These are phyloP conservation scores for Saguinus oedipus DNA, from an alignment of 2,797 vertebrate genomes.

Conservation along the genomic window DNA sequence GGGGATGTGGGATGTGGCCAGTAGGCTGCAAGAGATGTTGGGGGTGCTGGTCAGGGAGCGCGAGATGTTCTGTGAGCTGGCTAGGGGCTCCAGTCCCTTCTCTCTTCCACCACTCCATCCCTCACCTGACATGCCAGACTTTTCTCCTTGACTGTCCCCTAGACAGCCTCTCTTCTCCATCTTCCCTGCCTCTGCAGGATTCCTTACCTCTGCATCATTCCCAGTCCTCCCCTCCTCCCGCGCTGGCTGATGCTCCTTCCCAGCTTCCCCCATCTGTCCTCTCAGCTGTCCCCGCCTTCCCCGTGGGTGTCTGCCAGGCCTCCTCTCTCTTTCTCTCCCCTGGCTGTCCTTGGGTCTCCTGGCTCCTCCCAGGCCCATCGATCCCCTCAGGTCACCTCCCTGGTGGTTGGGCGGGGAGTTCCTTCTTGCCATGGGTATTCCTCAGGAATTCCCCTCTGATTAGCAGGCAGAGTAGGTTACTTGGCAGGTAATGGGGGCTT, in stretches of 20 bases:
- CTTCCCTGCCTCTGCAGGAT: conserved; percentile 60
- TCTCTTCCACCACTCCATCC: conserved; percentile 32
- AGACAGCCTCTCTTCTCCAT: conserved; percentile 62
- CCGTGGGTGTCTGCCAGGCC: conserved; percentile 61
- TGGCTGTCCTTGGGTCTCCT: conserved; percentile 29
- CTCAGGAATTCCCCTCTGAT: conserved; percentile 71
- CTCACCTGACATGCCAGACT: conserved; percentile 66
- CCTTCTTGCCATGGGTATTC: conserved; percentile 59
- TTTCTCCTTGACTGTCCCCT: conserved; percentile 78
- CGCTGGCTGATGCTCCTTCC: conserved; percentile 34
- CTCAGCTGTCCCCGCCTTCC: conserved; percentile 55
- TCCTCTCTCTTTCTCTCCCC: not conserved
- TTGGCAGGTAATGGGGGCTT: conserved; percentile 52
- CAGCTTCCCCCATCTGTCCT: conserved; percentile 68
- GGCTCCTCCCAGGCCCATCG: not conserved
- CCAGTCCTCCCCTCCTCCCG: conserved; percentile 41
- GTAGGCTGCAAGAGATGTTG: not conserved
- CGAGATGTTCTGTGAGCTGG: conserved; percentile 2
- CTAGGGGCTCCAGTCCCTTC: conserved; percentile 22
- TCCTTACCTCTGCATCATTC: conserved; percentile 71
- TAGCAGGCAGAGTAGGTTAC: conserved; percentile 38
- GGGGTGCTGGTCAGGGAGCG: not conserved
- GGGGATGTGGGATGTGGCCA: conserved; percentile 53
- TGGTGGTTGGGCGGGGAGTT: conserved; percentile 44
- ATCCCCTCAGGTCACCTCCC: conserved; percentile 31